Evolutionary conservation across 2,888 invertebrate species (phyloP).

Genomic region (Leptinotarsa tumamoca): DNA sequence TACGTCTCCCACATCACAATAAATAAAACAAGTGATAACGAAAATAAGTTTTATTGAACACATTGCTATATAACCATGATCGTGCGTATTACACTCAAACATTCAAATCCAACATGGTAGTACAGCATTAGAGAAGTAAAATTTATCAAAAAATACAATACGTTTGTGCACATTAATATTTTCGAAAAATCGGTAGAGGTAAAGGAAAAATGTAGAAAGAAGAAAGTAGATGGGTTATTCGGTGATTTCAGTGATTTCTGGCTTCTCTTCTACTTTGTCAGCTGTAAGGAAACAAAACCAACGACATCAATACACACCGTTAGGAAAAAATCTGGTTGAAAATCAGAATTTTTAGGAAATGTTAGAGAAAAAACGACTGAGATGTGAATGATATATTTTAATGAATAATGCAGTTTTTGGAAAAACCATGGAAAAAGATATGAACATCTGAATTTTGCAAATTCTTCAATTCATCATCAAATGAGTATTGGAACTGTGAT

Average conservation of each 20-base stretch:
- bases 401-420: too few species aligned
- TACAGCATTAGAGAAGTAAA: constrained; percentile 29
- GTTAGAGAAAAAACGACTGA: not conserved
- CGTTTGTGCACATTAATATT: constrained; percentile 37
- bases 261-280: constrained; percentile 55
- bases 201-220: constrained; percentile 45
- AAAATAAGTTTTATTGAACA: constrained; percentile 58
- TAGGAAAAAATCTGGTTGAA: constrained; percentile 43
- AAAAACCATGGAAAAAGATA: too few species aligned
- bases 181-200: constrained; percentile 21
- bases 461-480: too few species aligned
- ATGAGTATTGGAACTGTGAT: too few species aligned
- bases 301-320: constrained; percentile 61
- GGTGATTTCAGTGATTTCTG: constrained; percentile 62
- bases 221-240: constrained; percentile 57
- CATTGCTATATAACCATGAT: constrained; percentile 44
- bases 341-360: not conserved
- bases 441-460: too few species aligned
- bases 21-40: constrained; percentile 51
- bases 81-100: constrained; percentile 29
- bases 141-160: constrained; percentile 39
- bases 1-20: not conserved
- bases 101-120: constrained; percentile 36
- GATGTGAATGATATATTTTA: too few species aligned
- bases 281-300: constrained; percentile 63